phyloP scores from a whole-genome alignment of 1,140 invertebrate species.

The Atopsyche davidsoni region DNA sequence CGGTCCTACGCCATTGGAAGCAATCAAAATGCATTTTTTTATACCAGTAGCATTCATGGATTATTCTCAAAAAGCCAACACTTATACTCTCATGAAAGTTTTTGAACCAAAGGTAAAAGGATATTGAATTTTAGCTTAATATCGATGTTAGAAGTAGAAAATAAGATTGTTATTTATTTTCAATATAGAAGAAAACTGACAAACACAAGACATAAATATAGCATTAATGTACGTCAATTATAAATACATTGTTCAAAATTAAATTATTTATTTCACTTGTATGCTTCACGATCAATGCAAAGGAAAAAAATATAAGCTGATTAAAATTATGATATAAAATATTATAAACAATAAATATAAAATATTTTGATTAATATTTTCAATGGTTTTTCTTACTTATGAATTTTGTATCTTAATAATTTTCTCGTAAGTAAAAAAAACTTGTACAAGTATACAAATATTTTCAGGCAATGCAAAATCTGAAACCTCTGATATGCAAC shows the following conservation, averaged over 20 bases:
- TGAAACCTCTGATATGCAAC: too few species aligned
- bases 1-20: slow-evolving; percentile 14
- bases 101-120: slow-evolving; percentile 14
- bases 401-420: too few species aligned
- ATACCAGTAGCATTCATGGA: slow-evolving; percentile 12
- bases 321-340: background rate
- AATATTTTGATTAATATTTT: too few species aligned
- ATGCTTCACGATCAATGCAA: background rate
- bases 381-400: too few species aligned
- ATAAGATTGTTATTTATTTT: too few species aligned
- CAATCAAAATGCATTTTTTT: slow-evolving; percentile 7
- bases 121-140: background rate
- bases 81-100: slow-evolving; percentile 8
- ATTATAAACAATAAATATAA: background rate
- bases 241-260: too few species aligned
- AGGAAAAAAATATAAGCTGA: background rate
- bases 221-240: too few species aligned
- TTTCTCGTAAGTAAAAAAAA: too few species aligned
- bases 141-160: background rate
- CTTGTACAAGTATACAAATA: too few species aligned
- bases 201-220: background rate
- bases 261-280: too few species aligned
- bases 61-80: slow-evolving; percentile 3
- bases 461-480: too few species aligned
- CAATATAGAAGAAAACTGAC: too few species aligned